These are phyloP conservation scores for Fabriciana adippe DNA, from an alignment of 2,888 invertebrate species.

Conservation along the genomic window DNA sequence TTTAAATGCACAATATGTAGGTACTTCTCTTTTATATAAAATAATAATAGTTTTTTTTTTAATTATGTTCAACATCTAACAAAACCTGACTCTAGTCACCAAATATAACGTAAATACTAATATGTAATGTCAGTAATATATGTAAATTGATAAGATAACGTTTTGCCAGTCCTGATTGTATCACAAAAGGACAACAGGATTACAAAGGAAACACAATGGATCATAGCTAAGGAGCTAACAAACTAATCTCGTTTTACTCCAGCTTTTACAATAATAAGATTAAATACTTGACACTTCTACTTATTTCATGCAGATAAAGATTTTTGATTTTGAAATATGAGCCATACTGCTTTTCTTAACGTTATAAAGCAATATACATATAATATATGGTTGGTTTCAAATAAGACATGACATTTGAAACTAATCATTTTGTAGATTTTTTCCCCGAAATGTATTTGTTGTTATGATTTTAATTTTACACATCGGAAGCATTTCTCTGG, in stretches of 20 bases:
- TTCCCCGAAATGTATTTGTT: too few relatives aligned
- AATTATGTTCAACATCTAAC: not conserved
- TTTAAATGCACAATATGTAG: too few relatives aligned
- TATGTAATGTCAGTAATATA: not conserved
- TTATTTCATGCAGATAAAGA: conserved; percentile 33
- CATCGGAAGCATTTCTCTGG: too few relatives aligned
- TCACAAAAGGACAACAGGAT: conserved; percentile 64
- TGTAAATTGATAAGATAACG: conserved; percentile 45
- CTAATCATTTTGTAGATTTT: too few relatives aligned
- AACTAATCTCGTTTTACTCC: conserved; percentile 67
- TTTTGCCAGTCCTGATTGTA: conserved; percentile 51
- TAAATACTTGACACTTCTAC: conserved; percentile 50
- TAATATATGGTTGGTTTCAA: too few relatives aligned
- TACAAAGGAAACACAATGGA: conserved; percentile 62
- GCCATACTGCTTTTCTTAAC: conserved; percentile 1
- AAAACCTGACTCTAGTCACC: not conserved
- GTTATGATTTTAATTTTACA: too few relatives aligned
- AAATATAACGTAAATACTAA: not conserved
- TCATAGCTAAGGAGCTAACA: conserved; percentile 55
- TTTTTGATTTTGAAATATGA: conserved; percentile 31
- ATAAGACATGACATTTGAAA: too few relatives aligned
- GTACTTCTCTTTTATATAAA: too few relatives aligned
- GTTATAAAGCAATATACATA: too few relatives aligned
- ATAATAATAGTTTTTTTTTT: too few relatives aligned
- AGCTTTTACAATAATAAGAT: conserved; percentile 62